A percentile compares a stretch with the other conserved stretches of the same genome.
Conservation (phyloP, 2,888 invertebrate genomes). For the Drosophila kokeensis region DNA sequence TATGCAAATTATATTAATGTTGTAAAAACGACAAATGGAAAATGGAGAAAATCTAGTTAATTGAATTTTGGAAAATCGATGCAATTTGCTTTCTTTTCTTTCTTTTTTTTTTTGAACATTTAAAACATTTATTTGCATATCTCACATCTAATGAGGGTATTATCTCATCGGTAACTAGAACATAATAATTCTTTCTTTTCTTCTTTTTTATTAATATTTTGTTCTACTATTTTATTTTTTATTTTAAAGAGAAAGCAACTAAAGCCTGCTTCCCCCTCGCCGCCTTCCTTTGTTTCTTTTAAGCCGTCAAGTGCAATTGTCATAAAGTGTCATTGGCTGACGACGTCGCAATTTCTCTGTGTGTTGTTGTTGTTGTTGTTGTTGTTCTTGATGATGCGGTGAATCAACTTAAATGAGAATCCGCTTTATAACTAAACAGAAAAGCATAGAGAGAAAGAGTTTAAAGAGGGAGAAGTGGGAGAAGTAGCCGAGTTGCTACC, state of each 20-base stretch:
- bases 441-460: neutral
- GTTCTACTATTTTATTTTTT: slow-evolving; percentile 15
- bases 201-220: neutral
- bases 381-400: slow-evolving; percentile 71
- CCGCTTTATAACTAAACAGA: slow-evolving; percentile 72
- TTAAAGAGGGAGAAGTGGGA: slow-evolving; percentile 4
- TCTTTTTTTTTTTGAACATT: neutral
- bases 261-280: slow-evolving; percentile 1
- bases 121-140: neutral
- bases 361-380: slow-evolving; percentile 10
- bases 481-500: neutral
- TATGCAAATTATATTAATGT: neutral
- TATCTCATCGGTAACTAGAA: neutral
- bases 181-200: neutral
- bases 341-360: slow-evolving; percentile 26
- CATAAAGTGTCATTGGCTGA: slow-evolving; percentile 83
- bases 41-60: neutral
- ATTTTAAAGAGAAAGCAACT: slow-evolving; percentile 18
- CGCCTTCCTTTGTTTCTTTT: slow-evolving; percentile 10
- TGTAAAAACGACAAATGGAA: neutral
- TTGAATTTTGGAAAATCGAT: neutral
- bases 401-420: slow-evolving; percentile 81
- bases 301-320: slow-evolving; percentile 80
- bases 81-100: neutral
- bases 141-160: slow-evolving; percentile 1